These are phyloP conservation scores for Adela reaumurella DNA, from an alignment of 2,888 invertebrate genomes.

Conservation along the genomic window DNA sequence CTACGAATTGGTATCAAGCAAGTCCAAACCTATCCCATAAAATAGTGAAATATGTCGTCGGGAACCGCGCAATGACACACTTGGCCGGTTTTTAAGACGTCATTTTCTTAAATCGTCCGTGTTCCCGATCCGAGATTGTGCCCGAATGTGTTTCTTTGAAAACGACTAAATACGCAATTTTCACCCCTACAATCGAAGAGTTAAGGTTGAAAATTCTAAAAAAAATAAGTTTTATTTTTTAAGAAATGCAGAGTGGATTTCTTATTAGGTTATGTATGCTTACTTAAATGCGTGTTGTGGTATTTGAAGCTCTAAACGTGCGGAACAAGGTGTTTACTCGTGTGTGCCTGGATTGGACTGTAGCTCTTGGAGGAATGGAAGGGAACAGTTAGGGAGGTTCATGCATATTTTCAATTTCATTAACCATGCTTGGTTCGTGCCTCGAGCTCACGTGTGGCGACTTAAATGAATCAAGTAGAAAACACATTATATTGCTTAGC, in stretches of 20 bases:
- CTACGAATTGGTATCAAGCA: too few relatives aligned
- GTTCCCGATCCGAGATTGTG: neutral
- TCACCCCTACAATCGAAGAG: too few relatives aligned
- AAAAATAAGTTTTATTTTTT: neutral
- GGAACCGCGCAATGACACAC: too few relatives aligned
- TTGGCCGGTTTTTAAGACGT: neutral
- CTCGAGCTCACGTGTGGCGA: too few relatives aligned
- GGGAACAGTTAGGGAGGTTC: neutral
- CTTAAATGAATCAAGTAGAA: too few relatives aligned
- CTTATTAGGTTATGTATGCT: neutral
- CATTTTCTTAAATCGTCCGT: neutral
- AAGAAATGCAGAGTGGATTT: neutral
- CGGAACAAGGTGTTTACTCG: neutral
- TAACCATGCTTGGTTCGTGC: neutral
- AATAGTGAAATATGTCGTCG: too few relatives aligned
- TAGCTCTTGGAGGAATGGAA: neutral
- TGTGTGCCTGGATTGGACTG: neutral
- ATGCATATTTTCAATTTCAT: neutral
- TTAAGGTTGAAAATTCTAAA: too few relatives aligned
- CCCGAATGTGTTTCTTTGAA: neutral
- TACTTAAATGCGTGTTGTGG: neutral
- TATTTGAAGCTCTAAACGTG: neutral
- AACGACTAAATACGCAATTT: too few relatives aligned
- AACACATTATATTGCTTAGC: too few relatives aligned
- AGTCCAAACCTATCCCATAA: too few relatives aligned